Base-by-base conservation (phyloP, 2,113 vertebrate species). In the Thomomys bottae region DNA sequence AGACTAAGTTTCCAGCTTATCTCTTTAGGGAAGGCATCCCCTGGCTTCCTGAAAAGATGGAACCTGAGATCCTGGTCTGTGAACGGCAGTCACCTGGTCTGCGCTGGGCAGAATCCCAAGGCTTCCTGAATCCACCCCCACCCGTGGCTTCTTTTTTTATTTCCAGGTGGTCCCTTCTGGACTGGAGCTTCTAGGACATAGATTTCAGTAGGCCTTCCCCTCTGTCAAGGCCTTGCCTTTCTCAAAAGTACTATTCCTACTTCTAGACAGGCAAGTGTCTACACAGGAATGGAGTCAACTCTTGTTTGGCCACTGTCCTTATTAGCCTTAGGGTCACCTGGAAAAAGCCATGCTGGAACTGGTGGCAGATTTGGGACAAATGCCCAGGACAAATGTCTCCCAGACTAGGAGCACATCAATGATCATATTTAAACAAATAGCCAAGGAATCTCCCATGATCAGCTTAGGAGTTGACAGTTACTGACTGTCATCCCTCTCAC, bases 51-150 rank as follows among this genome's bases (percentile, higher is more conserved):
- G 89, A 78, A 67, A 79, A 67, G 88, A 87, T 6, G 91, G 84
- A 96, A 96, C 94, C 90, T 17, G 94, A 96, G 91, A 81, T 71
- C 30, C 88, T 94, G 93, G 95, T 93, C 49, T 10, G 84, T 36
- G 30, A 64, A 64, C 20, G 11, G 70, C 64, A 76, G 84, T 84
- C 90, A 85, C 92, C 92, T 96, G 94, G 68, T 28, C 30, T 3
- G 63, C 14, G 32, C 36, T 70, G 68, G 94, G 94, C 93, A 81
- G 32, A 40, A 40, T 24, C 67, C 95, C 91, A 87, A 86, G 87
- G 9, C 8, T 26, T 26, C 3, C 30, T 3, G 11, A 14, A 40
- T 5, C 73, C n/a, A 28, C 5, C 14, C 63, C 36, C 72, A 28
- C 18, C 32, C 54, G 45, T 20, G 9, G 11, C 26, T 59, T 42